Conservation (phyloP, 1,140 invertebrate genomes). For the Phocides pigmalion region DNA sequence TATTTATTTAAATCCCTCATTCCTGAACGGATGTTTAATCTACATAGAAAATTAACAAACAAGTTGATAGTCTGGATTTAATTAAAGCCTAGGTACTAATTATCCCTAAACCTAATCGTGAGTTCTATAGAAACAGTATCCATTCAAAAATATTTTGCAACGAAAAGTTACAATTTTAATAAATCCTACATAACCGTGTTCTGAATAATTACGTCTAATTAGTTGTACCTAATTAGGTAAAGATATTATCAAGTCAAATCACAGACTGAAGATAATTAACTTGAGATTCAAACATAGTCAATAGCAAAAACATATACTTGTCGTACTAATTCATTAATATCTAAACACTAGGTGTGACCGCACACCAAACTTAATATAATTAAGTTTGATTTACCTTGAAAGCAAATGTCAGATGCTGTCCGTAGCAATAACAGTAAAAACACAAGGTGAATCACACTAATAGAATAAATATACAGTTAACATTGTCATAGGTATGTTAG, state of each 20-base stretch:
- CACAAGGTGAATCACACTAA: conserved; percentile 46
- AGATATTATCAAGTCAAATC: neutral
- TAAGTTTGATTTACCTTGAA: conserved; percentile 76
- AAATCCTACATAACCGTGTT: neutral
- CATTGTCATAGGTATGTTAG: neutral
- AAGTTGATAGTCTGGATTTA: too few species aligned
- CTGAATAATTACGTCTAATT: too few species aligned
- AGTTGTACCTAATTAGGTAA: too few species aligned
- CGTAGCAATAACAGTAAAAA: conserved; percentile 78
- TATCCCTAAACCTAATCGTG: neutral
- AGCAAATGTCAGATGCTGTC: conserved; percentile 80
- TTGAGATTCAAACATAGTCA: neutral
- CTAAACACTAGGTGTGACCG: conserved; percentile 17
- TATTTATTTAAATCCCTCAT: too few species aligned
- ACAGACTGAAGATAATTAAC: neutral
- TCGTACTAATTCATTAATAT: neutral
- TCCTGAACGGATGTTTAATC: too few species aligned
- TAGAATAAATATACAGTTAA: conserved; percentile 18
- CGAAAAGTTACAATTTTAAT: neutral
- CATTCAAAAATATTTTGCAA: neutral
- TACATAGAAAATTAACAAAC: too few species aligned
- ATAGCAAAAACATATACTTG: neutral
- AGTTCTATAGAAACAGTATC: too few species aligned
- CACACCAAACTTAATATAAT: conserved; percentile 38
- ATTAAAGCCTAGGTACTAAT: neutral